Conservation (phyloP, 2,888 invertebrate genomes). For the Tricholauxania praeusta region DNA sequence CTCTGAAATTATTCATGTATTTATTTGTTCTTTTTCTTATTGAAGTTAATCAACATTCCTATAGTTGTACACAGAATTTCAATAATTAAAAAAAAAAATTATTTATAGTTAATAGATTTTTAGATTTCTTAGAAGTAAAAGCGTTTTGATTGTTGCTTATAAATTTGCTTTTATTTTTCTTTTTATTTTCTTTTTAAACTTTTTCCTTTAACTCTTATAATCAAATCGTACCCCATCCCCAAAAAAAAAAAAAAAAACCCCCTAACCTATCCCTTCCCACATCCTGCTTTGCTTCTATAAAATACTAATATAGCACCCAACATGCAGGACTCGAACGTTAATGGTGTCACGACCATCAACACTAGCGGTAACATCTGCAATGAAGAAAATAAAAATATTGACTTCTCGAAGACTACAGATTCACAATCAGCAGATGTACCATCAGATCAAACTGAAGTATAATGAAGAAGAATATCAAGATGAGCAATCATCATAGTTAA, state of each 20-base stretch:
- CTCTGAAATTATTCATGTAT: too few relatives aligned
- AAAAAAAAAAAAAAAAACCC: background rate
- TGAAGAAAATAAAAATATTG: constrained; percentile 24
- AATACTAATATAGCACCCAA: constrained; percentile 58
- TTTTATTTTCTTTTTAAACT: constrained; percentile 42
- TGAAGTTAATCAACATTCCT: too few relatives aligned
- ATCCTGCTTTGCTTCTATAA: constrained; percentile 38
- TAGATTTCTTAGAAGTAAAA: constrained; percentile 40
- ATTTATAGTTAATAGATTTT: constrained; percentile 8
- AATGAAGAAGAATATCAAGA: too few relatives aligned
- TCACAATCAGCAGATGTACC: too few relatives aligned
- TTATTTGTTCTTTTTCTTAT: too few relatives aligned
- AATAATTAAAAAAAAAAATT: background rate
- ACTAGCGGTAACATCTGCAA: constrained; percentile 47
- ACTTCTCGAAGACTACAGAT: too few relatives aligned
- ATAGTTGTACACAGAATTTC: background rate
- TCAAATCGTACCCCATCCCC: constrained; percentile 40
- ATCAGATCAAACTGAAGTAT: too few relatives aligned
- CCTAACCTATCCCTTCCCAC: constrained; percentile 27
- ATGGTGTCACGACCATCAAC: constrained; percentile 44
- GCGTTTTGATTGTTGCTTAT: constrained; percentile 41
- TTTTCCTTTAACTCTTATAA: constrained; percentile 37
- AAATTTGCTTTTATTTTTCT: constrained; percentile 44
- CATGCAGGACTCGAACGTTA: constrained; percentile 60
- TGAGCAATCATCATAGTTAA: too few relatives aligned